Base-by-base conservation (phyloP, 2,888 invertebrate genomes). In the Drosophila mulleri region DNA sequence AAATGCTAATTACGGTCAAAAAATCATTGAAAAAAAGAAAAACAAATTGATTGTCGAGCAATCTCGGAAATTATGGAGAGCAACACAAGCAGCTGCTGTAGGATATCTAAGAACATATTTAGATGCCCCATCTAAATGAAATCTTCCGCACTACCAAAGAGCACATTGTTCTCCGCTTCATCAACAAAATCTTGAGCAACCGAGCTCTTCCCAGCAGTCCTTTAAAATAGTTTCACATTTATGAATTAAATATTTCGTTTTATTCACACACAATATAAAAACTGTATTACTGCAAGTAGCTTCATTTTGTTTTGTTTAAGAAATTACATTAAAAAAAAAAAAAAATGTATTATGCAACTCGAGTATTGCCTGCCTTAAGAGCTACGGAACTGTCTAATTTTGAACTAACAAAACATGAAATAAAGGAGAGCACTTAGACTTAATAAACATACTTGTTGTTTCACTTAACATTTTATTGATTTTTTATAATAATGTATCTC, bases 221-320 rank as follows among this genome's bases (percentile, higher is more conserved):
- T 14, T 20, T 20, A 44, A 20, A 32, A 32, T 32, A 9, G 32
- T 11, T 32, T 11, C 8, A 48, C 26, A 16, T 42, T 29, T 18
- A 18, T 59, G 47, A 48, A 20, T 61, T 45, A 61, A 67, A 57
- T 72, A 71, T 23, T 37, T 32, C 56, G 20, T 35, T 70, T 75
- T 50, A 63, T 52, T 44, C 41, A 44, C 52, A 39, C 23, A 23
- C n/a, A 26, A 44, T 41, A 57, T 61, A 45, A 59, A 59, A 59
- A 45, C 23, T 41, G 9, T 2, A 39, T 23, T 52, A 52, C 14
- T 23, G n/a, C 5, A 47, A 47, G 29, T 53, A 58, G 29, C 14
- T 62, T 50, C 12, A 48, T 1, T 41, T 20, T 20, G 29, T 41
- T 59, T 59, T 29, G 14, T 14, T 47, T 37, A 29, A 29, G 18